Evolutionary conservation across 2,888 invertebrate genomes (phyloP), one percentile per base, ranked within the genome.

Genomic region (Galeopsomyia nigrocyanea): DNA sequence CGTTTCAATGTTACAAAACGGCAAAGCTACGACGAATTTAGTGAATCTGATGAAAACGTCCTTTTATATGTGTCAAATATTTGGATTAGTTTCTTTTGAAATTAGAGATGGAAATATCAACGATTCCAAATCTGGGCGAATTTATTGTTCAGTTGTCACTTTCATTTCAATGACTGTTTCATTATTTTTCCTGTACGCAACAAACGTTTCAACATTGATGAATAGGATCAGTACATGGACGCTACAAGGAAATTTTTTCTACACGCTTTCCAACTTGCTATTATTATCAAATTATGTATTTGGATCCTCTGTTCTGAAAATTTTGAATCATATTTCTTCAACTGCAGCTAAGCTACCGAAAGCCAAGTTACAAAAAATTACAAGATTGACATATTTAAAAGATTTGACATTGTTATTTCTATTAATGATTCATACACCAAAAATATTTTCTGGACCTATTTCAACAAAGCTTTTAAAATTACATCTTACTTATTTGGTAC

Each of bases 71-170:
- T 75, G 73, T 13, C 72, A 67, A 10, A 7, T 79, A 0, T 46
- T 77, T 9, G 84, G 84, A 6, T 39, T 81, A 0, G 78, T 83
- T 3, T 80, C 83, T 0, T 83, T 77, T 66, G 78, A 77, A 39
- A 70, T 78, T 6, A 70, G 53, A 3, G 61, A 75, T 10, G 55
- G 49, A 17, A 63, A 67, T 21, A 68, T 76, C 13, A 63, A 56
- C 10, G 7, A 26, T 3, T 80, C 80, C 0, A 79, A 57, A 51
- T 46, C 13, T 0, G 70, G 68, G 0, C 76, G 74, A 7, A n/a
- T 76, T 1, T 75, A 68, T 26, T 77, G 81, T 0, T 73, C 72
- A 21, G 3, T 80, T 0, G 0, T 76, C 2, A 58, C 75, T 0
- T 16, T 71, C 1, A 0, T 75, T 3, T 75, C 71, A 3, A 21